Conservation (phyloP, 2,888 invertebrate genomes). For the Lithosia quadra region DNA sequence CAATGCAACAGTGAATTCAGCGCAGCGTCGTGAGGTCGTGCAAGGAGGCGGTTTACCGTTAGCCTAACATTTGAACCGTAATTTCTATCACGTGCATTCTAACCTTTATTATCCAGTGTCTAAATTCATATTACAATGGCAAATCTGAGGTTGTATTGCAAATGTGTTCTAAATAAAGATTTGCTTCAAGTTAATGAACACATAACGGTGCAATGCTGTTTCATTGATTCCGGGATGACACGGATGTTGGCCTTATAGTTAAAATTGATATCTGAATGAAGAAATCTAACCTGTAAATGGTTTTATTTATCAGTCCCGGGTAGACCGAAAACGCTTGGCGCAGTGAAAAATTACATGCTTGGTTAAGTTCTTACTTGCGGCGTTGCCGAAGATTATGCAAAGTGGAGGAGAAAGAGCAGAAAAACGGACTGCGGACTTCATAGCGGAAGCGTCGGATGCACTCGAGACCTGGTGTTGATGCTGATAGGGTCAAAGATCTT, state of each 20-base stretch:
- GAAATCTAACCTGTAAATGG: too few species aligned
- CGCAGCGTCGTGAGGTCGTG: constrained; percentile 50
- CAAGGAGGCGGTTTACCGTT: constrained; percentile 62
- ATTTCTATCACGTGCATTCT: constrained; percentile 43
- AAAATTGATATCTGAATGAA: not conserved
- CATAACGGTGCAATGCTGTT: constrained; percentile 55
- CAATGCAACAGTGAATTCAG: constrained; percentile 46
- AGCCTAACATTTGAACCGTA: constrained; percentile 51
- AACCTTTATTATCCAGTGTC: constrained; percentile 22
- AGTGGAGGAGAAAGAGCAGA: not conserved
- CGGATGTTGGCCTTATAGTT: constrained; percentile 32
- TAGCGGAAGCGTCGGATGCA: not conserved
- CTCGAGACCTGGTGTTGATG: too few species aligned
- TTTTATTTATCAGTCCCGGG: too few species aligned
- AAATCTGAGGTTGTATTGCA: constrained; percentile 16
- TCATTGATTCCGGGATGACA: constrained; percentile 57
- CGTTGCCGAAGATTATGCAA: not conserved
- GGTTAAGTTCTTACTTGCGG: not conserved
- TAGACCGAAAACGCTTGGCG: too few species aligned
- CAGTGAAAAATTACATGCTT: too few species aligned
- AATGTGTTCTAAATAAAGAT: constrained; percentile 43
- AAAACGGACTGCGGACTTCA: not conserved
- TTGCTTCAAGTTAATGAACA: constrained; percentile 55
- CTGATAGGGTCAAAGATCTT: too few species aligned
- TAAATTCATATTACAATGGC: constrained; percentile 24